Conservation (phyloP, 2,113 vertebrate species). For the Myotis lucifugus region DNA sequence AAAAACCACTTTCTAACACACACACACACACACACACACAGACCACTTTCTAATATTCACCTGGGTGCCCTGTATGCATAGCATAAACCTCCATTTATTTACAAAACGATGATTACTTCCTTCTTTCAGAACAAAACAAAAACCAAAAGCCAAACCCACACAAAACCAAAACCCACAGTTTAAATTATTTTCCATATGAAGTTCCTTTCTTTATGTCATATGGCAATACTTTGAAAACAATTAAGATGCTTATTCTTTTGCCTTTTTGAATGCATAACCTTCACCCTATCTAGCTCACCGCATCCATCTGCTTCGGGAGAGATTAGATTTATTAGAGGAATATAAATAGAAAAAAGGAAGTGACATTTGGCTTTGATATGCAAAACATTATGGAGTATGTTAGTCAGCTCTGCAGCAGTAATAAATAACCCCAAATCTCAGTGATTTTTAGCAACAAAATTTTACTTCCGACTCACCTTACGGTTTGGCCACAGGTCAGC, state of each 20-base stretch:
- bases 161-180: background rate
- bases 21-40: too few species aligned
- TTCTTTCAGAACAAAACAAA: conserved; percentile 11
- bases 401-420: background rate
- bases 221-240: conserved; percentile 35
- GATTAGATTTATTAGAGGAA: conserved; percentile 27
- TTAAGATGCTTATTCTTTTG: conserved; percentile 45
- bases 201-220: background rate
- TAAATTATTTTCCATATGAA: conserved; percentile 26
- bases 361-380: conserved; percentile 46
- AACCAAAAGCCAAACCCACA: background rate
- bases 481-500: background rate
- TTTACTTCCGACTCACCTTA: background rate
- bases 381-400: background rate
- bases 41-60: conserved; percentile 1
- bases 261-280: conserved; percentile 48
- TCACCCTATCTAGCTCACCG: conserved; percentile 20
- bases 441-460: background rate
- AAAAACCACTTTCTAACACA: too few species aligned
- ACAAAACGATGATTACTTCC: background rate
- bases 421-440: background rate
- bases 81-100: background rate
- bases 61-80: background rate
- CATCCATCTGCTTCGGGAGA: conserved; percentile 26
- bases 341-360: conserved; percentile 42